A percentile compares a stretch with the other conserved stretches of the same genome.
Conservation (phyloP, 2,797 vertebrate genomes). For the Neosilurus hyrtlii region DNA sequence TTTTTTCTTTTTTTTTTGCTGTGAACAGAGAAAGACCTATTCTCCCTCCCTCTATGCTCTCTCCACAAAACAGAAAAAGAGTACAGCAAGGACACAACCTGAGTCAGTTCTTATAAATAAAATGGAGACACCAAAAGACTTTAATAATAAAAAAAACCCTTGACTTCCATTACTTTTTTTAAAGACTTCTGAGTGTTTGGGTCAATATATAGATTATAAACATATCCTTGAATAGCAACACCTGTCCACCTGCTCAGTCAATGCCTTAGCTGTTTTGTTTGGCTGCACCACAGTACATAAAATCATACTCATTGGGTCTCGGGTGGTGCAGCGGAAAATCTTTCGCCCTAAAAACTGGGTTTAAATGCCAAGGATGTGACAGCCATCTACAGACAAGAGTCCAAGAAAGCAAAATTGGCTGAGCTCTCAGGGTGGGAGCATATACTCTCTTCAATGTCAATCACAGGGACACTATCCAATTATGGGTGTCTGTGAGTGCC, state of each 20-base stretch:
- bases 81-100: constrained; percentile 13
- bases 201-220: not conserved
- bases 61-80: constrained; percentile 17
- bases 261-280: not conserved
- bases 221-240: not conserved
- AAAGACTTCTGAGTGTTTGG: not conserved
- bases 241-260: not conserved
- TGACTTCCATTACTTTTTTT: not conserved
- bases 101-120: constrained; percentile 19
- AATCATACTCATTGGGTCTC: not conserved
- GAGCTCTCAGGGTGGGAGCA: too few relatives aligned
- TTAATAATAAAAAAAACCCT: too few relatives aligned
- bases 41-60: constrained; percentile 45
- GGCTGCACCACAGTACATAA: not conserved
- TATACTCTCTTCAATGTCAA: too few relatives aligned
- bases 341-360: too few relatives aligned
- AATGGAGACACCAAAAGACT: not conserved
- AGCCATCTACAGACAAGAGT: too few relatives aligned
- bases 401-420: too few relatives aligned
- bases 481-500: too few relatives aligned
- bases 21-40: constrained; percentile 48
- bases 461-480: too few relatives aligned
- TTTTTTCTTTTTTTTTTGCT: constrained; percentile 1
- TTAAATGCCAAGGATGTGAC: too few relatives aligned
- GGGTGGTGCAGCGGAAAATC: too few relatives aligned